Evolutionary conservation across 2,797 vertebrate species (phyloP), one percentile per base, ranked within the genome.

Genomic region (Ctenopoma kingsleyae): DNA sequence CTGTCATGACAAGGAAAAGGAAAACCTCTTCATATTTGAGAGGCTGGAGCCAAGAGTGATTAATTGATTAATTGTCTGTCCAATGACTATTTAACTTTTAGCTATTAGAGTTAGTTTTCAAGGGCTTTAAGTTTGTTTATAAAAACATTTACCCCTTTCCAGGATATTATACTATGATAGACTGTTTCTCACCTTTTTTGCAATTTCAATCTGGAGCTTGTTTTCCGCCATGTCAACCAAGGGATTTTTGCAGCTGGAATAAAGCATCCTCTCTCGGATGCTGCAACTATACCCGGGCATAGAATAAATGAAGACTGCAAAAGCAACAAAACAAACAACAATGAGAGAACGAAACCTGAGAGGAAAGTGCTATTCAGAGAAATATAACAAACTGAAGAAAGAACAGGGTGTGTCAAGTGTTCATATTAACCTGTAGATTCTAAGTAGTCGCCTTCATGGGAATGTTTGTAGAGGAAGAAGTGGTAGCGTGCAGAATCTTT

Each of bases 381-480:
- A 3, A 36, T 3, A 48, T 3, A 25, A 0, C 30, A 69, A 35
- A n/a, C 2, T 46, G 8, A 10, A 49, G 49, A 30, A 22, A 55
- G 3, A 51, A 52, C 11, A 23, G 8, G 13, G 25, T 7, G 43
- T 50, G 13, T 54, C 15, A 38, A 19, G 6, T 30, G 15, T 27
- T 55, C 3, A 2, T 5, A 4, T 6, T 78, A 93, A 99, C 98
- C 96, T 95, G 96, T 95, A 56, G 97, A 98, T 88, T 99, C 96
- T 87, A 99, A 89, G 87, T 96, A 96, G 92, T 99, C 97, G 64
- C 97, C 98, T 94, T 99, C 98, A 10, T 99, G 96, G 49, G 95
- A 95, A 85, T 99, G 98, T 76, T 98, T 99, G 88, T 97, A 99
- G 60, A 97, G 95, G 93, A 99, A 99, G 91, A 99, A 98, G 92